Evolutionary conservation across 2,888 invertebrate species (phyloP), one percentile per base, ranked within the genome.

Genomic region (Hypomecis atomaria): DNA sequence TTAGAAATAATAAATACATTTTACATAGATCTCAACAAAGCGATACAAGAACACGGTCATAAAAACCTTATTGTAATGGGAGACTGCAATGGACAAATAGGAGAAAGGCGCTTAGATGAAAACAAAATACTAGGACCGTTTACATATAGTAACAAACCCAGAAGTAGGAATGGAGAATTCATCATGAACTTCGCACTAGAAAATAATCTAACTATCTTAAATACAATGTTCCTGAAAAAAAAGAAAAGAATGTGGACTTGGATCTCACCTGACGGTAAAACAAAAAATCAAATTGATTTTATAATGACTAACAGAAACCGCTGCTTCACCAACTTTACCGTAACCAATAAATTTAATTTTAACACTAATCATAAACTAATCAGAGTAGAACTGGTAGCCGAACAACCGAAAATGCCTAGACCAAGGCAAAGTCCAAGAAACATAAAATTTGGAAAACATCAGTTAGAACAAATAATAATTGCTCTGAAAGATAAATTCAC

Each of bases 311-410:
- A 45, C 23, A 45, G 45, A 45, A 23, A 6, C 23, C 7, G 33
- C 10, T 45, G 7, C 45, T 45, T 45, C 7, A 45, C 6, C 4
- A 45, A 45, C 23, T 45, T 45, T 8, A 23, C 8, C 8, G 23
- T 45, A 7, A 45, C 23, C 23, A 45, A 45, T 4, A 45, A 67
- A 42, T 61, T 76, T 0, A 76, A 76, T 38, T 76, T 72, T 42
- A 76, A 76, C 43, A 73, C 74, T 7, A 71, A 78, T 36, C 23
- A 23, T 23, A 23, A 23, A 23, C 23, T 78, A 7, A 65, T 79
- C 6, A 65, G 77, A 72, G 63, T 74, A 3, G 73, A 75, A 70
- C 47, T 77, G 3, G 55, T 1, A 42, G 36, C 59, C 64, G 59
- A 2, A 0, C 69, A 67, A 68, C 71, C 70, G 65, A 75, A 57